Conservation (phyloP, 2,888 invertebrate genomes). For the Vesta saturnalis region DNA sequence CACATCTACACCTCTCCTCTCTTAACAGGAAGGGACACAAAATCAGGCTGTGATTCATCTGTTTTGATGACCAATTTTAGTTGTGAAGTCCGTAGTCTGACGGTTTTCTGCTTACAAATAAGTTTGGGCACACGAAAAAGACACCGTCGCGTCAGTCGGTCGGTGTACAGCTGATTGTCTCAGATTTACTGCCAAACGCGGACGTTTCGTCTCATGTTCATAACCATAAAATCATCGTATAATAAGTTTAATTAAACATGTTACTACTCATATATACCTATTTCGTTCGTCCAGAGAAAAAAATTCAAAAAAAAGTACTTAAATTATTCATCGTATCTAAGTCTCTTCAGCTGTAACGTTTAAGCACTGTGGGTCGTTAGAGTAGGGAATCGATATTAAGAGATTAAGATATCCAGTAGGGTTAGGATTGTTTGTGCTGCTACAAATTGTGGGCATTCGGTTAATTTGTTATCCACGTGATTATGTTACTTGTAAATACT, state of each 20-base stretch:
- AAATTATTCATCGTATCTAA: conserved; percentile 49
- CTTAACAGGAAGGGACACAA: conserved; percentile 58
- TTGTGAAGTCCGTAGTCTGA: conserved; percentile 57
- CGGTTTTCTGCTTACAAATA: conserved; percentile 53
- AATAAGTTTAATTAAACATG: conserved; percentile 32
- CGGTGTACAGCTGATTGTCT: conserved; percentile 49
- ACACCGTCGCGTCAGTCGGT: conserved; percentile 44
- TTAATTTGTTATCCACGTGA: conserved; percentile 27
- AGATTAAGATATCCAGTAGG: conserved; percentile 50
- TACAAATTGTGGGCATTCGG: conserved; percentile 38
- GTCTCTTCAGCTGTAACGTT: conserved; percentile 51
- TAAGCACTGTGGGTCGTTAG: conserved; percentile 55
- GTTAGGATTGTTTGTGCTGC: conserved; percentile 55
- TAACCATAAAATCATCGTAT: conserved; percentile 29
- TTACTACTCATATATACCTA: conserved; percentile 37
- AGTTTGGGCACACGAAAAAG: conserved; percentile 53
- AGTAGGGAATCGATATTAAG: conserved; percentile 52
- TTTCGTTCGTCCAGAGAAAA: conserved; percentile 56
- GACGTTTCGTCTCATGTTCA: conserved; percentile 35
- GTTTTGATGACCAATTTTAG: conserved; percentile 63
- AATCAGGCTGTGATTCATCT: conserved; percentile 66
- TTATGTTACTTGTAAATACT: conserved; percentile 19
- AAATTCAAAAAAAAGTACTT: conserved; percentile 51
- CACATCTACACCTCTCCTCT: conserved; percentile 44
- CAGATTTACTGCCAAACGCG: conserved; percentile 44